phyloP scores from a whole-genome alignment of 2,113 vertebrate species.

The Chamaea fasciata region DNA sequence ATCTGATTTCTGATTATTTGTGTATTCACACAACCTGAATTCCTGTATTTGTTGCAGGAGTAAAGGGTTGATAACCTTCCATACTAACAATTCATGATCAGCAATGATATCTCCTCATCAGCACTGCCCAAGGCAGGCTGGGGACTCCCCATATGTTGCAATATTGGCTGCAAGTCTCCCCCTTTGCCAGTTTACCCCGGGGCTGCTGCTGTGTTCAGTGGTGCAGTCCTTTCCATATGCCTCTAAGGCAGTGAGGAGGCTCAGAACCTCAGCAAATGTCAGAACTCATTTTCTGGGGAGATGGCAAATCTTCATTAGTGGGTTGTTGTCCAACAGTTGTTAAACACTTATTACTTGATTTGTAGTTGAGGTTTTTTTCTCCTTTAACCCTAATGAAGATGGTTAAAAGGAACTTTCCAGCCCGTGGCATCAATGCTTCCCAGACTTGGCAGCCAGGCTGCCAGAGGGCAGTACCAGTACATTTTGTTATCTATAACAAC shows the following conservation, averaged over 20 bases:
- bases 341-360: neutral
- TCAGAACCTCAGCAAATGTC: neutral
- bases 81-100: neutral
- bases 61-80: neutral
- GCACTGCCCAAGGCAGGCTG: neutral
- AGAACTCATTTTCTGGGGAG: neutral
- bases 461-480: neutral
- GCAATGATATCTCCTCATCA: neutral
- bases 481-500: neutral
- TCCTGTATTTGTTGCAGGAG: neutral
- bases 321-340: neutral
- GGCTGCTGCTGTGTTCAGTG: neutral
- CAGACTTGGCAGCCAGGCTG: neutral
- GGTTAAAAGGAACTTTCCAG: neutral
- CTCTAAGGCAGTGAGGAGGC: neutral
- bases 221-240: neutral
- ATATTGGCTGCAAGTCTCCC: neutral
- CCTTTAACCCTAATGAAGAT: neutral
- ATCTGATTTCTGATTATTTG: neutral
- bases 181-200: accelerated
- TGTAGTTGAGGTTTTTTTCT: neutral
- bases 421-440: neutral
- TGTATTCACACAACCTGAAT: neutral
- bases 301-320: neutral
- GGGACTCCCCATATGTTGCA: accelerated